Percentiles rank a stretch among this genome's conserved stretches.
phyloP scores from a whole-genome alignment of 2,888 invertebrate species.

The Drosophila picticornis region DNA sequence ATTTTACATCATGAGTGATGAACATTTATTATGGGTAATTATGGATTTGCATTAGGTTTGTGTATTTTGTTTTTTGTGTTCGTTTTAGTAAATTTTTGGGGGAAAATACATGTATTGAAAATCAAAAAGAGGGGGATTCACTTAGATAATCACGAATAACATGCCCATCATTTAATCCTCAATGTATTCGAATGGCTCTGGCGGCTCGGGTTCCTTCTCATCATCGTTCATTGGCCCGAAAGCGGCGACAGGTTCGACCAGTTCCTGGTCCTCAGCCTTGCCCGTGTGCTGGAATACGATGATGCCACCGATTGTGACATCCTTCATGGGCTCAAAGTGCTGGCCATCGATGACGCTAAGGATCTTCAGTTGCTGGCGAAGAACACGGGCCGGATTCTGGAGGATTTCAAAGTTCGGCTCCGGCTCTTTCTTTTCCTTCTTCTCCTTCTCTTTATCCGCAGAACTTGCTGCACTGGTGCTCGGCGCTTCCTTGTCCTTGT shows the following conservation, averaged over 20 bases:
- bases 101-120: slow-evolving; percentile 61
- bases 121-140: slow-evolving; percentile 44
- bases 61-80: slow-evolving; percentile 26
- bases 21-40: slow-evolving; percentile 60
- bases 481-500: slow-evolving; percentile 69
- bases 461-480: slow-evolving; percentile 80
- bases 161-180: slow-evolving; percentile 88
- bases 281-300: slow-evolving; percentile 96
- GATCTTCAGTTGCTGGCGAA: slow-evolving; percentile 95
- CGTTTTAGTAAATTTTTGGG: slow-evolving; percentile 58
- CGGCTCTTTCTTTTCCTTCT: slow-evolving; percentile 90
- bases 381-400: slow-evolving; percentile 96
- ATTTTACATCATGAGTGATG: slow-evolving; percentile 69
- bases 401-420: slow-evolving; percentile 97
- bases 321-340: slow-evolving; percentile 94
- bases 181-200: slow-evolving; percentile 98
- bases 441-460: slow-evolving; percentile 82
- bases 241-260: slow-evolving; percentile 97
- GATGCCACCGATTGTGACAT: slow-evolving; percentile 97
- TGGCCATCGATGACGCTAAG: slow-evolving; percentile 92
- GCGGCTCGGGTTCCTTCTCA: slow-evolving; percentile 98
- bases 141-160: slow-evolving; percentile 80
- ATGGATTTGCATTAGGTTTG: slow-evolving; percentile 59
- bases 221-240: slow-evolving; percentile 96
- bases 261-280: slow-evolving; percentile 91